Conservation (phyloP, 2,888 invertebrate genomes). For the Noctua fimbriata region DNA sequence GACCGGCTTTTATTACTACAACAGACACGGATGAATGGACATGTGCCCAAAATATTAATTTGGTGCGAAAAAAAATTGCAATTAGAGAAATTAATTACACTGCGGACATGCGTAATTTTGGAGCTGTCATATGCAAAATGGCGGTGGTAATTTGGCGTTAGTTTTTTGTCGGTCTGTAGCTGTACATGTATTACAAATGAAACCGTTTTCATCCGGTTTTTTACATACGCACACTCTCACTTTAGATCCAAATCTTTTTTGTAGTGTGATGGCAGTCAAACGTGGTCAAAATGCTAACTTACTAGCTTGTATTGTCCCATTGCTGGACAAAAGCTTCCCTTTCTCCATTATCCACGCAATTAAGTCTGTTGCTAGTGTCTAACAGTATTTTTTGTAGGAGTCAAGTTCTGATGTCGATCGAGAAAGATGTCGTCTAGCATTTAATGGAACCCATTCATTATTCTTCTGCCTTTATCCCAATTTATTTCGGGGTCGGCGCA, state of each 20-base stretch:
- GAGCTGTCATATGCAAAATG: conserved; percentile 24
- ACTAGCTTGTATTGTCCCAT: background rate
- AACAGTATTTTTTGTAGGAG: background rate
- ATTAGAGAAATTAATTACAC: conserved; percentile 41
- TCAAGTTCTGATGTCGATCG: too few species aligned
- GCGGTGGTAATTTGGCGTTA: background rate
- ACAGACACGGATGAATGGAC: conserved; percentile 66
- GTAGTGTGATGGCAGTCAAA: background rate
- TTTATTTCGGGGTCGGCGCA: background rate
- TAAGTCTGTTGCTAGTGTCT: background rate
- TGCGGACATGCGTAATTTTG: conserved; percentile 26
- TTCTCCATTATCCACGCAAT: background rate
- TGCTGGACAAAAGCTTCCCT: background rate
- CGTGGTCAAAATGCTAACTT: background rate
- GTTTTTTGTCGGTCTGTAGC: conserved; percentile 31
- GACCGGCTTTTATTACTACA: conserved; percentile 71
- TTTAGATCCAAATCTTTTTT: conserved; percentile 24
- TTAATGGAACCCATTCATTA: background rate
- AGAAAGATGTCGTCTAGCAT: background rate
- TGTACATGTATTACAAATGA: conserved; percentile 4
- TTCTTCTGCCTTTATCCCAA: background rate
- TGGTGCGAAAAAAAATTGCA: conserved; percentile 35
- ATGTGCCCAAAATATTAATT: conserved; percentile 61
- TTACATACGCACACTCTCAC: conserved; percentile 38
- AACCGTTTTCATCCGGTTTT: conserved; percentile 41